phyloP scores from a whole-genome alignment of 2,888 invertebrate genomes.

The Orthonevra nobilis region DNA sequence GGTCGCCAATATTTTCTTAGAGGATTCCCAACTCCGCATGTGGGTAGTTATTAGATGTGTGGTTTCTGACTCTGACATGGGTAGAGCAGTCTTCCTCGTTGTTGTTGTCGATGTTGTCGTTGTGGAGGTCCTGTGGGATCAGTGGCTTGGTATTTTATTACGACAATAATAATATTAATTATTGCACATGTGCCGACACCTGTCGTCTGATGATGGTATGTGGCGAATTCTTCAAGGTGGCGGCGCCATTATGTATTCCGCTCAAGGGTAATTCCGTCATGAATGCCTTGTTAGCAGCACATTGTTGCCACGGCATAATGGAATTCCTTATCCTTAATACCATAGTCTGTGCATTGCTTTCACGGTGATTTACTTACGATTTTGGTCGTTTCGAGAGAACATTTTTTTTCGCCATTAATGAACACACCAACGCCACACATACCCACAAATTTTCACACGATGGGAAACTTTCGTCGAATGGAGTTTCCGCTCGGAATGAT shows the following conservation, averaged over 20 bases:
- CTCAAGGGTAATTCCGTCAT: constrained; percentile 58
- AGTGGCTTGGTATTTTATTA: constrained; percentile 67
- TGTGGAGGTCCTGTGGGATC: constrained; percentile 55
- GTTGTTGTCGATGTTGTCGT: not conserved
- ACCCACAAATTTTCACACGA: constrained; percentile 1
- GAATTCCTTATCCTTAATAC: constrained; percentile 48
- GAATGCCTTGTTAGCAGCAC: constrained; percentile 66
- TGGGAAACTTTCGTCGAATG: constrained; percentile 38
- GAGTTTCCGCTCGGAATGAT: constrained; percentile 50
- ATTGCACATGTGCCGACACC: constrained; percentile 64
- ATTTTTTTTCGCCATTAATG: constrained; percentile 58
- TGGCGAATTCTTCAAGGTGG: constrained; percentile 37
- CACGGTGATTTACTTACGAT: constrained; percentile 67
- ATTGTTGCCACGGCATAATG: constrained; percentile 55
- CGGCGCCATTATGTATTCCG: constrained; percentile 39
- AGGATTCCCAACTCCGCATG: constrained; percentile 20
- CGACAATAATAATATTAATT: constrained; percentile 69
- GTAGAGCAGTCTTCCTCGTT: not conserved
- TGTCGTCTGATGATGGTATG: constrained; percentile 26
- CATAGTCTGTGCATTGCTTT: constrained; percentile 52
- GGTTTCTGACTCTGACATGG: constrained; percentile 67
- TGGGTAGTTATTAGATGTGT: constrained; percentile 66
- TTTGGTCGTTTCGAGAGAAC: constrained; percentile 41
- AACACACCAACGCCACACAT: constrained; percentile 16
- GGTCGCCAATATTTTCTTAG: constrained; percentile 63